Evolutionary conservation across 2,888 invertebrate species (phyloP).

Genomic region (Nephrocerus scutellatus): DNA sequence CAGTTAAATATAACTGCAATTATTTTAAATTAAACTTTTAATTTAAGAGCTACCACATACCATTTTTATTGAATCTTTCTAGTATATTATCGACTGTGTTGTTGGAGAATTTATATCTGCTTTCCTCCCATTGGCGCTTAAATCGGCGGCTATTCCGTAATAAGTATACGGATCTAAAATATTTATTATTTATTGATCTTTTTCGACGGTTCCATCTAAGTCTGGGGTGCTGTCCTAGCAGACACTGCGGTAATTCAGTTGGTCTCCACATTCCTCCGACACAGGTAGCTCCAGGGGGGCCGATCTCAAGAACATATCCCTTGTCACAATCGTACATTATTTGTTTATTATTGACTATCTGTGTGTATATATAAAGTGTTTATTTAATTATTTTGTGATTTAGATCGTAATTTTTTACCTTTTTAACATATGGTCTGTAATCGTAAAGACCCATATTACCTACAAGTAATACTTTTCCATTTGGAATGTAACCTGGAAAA

Average conservation of each 20-base stretch:
- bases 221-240: slow-evolving; percentile 79
- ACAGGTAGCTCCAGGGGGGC: slow-evolving; percentile 90
- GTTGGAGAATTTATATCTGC: too few species aligned
- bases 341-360: slow-evolving; percentile 81
- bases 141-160: slow-evolving; percentile 33
- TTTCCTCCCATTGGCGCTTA: slow-evolving; percentile 27
- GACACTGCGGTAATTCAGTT: slow-evolving; percentile 73
- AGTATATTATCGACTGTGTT: too few species aligned
- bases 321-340: slow-evolving; percentile 94
- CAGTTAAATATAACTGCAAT: too few species aligned
- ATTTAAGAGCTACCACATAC: too few species aligned
- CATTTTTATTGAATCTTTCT: too few species aligned
- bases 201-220: slow-evolving; percentile 71
- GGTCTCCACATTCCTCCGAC: slow-evolving; percentile 94
- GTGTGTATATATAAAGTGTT: too few species aligned
- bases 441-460: slow-evolving; percentile 96
- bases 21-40: too few species aligned
- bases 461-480: slow-evolving; percentile 85
- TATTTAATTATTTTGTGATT: neutral
- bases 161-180: slow-evolving; percentile 37
- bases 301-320: slow-evolving; percentile 78
- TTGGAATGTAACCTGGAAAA: slow-evolving; percentile 80
- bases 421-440: slow-evolving; percentile 87
- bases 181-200: slow-evolving; percentile 46
- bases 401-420: slow-evolving; percentile 50